Conservation (phyloP, 2,113 vertebrate species). For the Pheucticus melanocephalus region DNA sequence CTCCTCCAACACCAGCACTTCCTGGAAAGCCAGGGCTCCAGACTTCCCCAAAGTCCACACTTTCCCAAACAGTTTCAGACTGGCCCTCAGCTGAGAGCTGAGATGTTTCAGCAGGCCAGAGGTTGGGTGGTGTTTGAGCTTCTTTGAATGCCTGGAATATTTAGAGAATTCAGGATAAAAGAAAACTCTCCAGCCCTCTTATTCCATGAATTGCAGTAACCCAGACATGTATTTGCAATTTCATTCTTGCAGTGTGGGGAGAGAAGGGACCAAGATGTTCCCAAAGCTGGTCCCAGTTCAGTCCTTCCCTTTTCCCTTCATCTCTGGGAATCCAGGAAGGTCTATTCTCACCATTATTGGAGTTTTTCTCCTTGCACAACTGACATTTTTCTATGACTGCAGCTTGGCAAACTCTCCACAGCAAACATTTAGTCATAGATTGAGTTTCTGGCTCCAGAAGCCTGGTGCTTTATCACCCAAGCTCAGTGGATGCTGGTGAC, state of each 20-base stretch:
- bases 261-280: not conserved
- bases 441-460: not conserved
- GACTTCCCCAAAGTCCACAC: not conserved
- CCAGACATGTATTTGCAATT: not conserved
- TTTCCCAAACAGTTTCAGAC: not conserved
- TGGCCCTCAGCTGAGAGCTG: not conserved
- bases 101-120: not conserved
- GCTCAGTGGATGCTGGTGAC: not conserved
- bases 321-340: not conserved
- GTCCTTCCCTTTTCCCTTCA: not conserved
- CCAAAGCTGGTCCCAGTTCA: not conserved
- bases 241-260: not conserved
- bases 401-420: not conserved
- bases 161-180: not conserved
- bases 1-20: not conserved
- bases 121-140: not conserved
- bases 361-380: not conserved
- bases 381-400: not conserved
- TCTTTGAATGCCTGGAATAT: not conserved
- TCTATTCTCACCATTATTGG: not conserved
- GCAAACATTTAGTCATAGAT: not conserved
- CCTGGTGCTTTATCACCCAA: not conserved
- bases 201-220: not conserved
- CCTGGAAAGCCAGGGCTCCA: not conserved
- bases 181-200: not conserved